A percentile compares a stretch with the other conserved stretches of the same genome.
phyloP scores from a whole-genome alignment of 2,888 invertebrate species.

The Phoronis australis region DNA sequence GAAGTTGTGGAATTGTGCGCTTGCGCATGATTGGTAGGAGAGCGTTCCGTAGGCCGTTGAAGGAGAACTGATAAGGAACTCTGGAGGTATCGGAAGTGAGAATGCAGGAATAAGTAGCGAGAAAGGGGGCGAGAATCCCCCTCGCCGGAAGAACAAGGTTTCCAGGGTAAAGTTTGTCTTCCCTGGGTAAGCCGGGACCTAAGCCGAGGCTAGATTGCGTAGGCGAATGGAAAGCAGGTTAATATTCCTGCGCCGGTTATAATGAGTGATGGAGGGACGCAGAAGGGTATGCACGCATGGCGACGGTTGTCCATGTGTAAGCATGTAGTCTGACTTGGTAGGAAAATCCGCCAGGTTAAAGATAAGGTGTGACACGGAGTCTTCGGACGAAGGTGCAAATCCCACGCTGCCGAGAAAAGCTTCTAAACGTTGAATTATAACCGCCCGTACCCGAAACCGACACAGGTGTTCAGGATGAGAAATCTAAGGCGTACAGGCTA shows the following conservation, averaged over 20 bases:
- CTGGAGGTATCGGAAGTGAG: slow-evolving; percentile 8
- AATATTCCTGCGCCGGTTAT: slow-evolving; percentile 8
- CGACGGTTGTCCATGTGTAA: not conserved
- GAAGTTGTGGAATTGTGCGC: slow-evolving; percentile 2
- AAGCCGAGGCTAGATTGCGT: slow-evolving; percentile 8
- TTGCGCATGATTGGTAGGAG: slow-evolving; percentile 6
- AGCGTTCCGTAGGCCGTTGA: slow-evolving; percentile 8
- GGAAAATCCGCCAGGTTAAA: not conserved
- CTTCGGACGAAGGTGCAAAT: not conserved
- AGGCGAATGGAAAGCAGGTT: slow-evolving; percentile 11
- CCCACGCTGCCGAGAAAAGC: slow-evolving; percentile 1
- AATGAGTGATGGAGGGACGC: slow-evolving; percentile 6
- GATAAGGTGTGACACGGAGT: not conserved
- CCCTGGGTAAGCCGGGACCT: slow-evolving; percentile 9
- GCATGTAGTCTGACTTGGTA: not conserved
- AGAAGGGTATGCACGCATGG: not conserved
- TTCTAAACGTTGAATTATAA: slow-evolving; percentile 1
- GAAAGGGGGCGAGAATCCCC: slow-evolving; percentile 5
- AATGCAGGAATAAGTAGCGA: slow-evolving; percentile 10
- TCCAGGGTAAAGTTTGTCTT: slow-evolving; percentile 5
- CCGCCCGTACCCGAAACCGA: slow-evolving; percentile 10
- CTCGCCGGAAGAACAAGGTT: slow-evolving; percentile 8
- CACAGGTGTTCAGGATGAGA: slow-evolving; percentile 10
- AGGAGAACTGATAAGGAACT: slow-evolving; percentile 2
- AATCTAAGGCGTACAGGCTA: slow-evolving; percentile 10